Percentiles rank a stretch among this genome's conserved stretches.
These are phyloP conservation scores for Apodemus sylvaticus DNA, from an alignment of 2,113 vertebrate genomes.

Conservation along the genomic window DNA sequence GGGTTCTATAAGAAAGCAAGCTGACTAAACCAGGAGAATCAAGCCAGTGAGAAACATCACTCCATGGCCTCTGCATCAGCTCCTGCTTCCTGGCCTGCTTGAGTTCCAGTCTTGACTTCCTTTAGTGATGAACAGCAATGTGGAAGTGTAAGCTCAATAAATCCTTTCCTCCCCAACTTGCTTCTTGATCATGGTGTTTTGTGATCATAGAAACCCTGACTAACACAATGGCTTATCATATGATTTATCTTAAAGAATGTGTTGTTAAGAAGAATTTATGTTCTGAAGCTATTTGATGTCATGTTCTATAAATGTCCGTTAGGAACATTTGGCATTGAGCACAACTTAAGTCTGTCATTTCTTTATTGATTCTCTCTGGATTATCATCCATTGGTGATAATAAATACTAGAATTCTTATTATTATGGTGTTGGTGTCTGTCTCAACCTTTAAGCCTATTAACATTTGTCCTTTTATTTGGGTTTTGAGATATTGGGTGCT, in stretches of 20 bases:
- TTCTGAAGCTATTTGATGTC: not conserved
- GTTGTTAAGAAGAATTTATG: not conserved
- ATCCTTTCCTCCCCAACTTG: too few species aligned
- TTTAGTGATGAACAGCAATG: too few species aligned
- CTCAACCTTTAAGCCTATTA: not conserved
- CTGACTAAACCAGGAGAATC: too few species aligned
- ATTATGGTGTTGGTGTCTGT: not conserved
- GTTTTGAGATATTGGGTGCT: not conserved
- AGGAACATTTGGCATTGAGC: too few species aligned
- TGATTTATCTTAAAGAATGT: not conserved
- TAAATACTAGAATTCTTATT: not conserved
- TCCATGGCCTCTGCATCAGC: too few species aligned
- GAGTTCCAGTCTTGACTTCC: too few species aligned
- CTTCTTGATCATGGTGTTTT: too few species aligned
- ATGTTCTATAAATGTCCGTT: not conserved
- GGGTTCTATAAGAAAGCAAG: too few species aligned
- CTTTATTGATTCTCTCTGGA: not conserved
- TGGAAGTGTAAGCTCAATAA: too few species aligned
- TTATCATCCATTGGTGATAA: not conserved
- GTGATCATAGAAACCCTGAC: too few species aligned
- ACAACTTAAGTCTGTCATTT: not conserved
- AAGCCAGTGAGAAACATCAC: too few species aligned
- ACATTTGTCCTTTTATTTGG: not conserved
- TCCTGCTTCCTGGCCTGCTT: too few species aligned
- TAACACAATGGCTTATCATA: not conserved